A percentile compares a stretch with the other conserved stretches of the same genome.
phyloP scores from a whole-genome alignment of 2,888 invertebrate genomes.

The Allolobophora icterica region DNA sequence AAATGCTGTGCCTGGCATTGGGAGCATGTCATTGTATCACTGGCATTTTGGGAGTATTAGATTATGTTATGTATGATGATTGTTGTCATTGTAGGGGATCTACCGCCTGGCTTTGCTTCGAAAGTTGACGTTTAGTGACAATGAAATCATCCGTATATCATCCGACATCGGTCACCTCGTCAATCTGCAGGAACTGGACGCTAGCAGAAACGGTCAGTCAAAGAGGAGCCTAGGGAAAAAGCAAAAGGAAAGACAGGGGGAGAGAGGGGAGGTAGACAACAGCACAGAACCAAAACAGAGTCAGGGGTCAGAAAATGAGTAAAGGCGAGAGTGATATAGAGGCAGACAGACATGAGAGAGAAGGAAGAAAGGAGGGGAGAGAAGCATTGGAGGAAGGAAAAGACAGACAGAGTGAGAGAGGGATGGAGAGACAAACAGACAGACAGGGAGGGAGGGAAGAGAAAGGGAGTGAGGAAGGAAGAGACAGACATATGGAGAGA shows the following conservation, averaged over 20 bases:
- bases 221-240: background rate
- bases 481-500: background rate
- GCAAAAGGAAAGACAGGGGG: background rate
- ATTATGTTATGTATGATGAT: constrained; percentile 58
- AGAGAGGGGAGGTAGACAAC: background rate
- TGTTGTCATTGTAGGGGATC: constrained; percentile 78
- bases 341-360: too few species aligned
- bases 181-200: constrained; percentile 95
- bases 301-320: too few species aligned
- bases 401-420: too few species aligned
- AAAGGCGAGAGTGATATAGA: too few species aligned
- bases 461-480: background rate
- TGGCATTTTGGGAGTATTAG: background rate
- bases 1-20: too few species aligned
- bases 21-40: too few species aligned
- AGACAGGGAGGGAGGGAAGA: background rate
- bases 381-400: too few species aligned
- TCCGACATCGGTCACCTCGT: constrained; percentile 96
- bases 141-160: constrained; percentile 95
- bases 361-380: too few species aligned
- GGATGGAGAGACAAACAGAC: too few species aligned
- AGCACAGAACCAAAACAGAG: too few species aligned
- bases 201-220: constrained; percentile 93
- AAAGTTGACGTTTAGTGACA: constrained; percentile 95
- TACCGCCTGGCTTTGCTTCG: constrained; percentile 87